A percentile compares a stretch with the other conserved stretches of the same genome.
phyloP scores from a whole-genome alignment of 2,888 invertebrate species.

The Agrochola lychnidis region DNA sequence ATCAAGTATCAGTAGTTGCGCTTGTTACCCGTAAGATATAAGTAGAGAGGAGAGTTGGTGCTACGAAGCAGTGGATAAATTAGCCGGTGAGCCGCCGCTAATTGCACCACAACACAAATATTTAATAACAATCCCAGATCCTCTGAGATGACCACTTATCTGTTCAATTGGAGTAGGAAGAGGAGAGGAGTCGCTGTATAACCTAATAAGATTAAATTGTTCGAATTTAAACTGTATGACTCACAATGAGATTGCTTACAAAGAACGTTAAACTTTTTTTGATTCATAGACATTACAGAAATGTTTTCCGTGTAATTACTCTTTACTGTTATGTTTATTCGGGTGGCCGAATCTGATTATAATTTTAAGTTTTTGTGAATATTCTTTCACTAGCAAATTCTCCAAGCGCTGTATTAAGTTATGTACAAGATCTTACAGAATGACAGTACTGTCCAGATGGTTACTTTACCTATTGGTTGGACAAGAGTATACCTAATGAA shows the following conservation, averaged over 20 bases:
- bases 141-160: conserved; percentile 89
- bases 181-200: conserved; percentile 70
- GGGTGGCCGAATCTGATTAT: not conserved
- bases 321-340: not conserved
- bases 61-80: conserved; percentile 78
- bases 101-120: conserved; percentile 90
- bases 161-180: conserved; percentile 78
- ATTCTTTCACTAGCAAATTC: not conserved
- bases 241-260: not conserved
- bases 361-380: not conserved
- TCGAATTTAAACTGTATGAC: conserved; percentile 1
- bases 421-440: not conserved
- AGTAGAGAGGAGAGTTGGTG: conserved; percentile 21
- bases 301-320: not conserved
- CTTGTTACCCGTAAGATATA: conserved; percentile 36
- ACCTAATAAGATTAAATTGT: not conserved
- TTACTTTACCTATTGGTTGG: not conserved
- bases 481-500: not conserved
- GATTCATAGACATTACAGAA: not conserved
- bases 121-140: conserved; percentile 90
- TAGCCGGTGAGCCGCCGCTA: conserved; percentile 87
- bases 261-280: not conserved
- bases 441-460: not conserved
- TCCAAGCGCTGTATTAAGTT: not conserved
- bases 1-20: conserved; percentile 32